Percentiles rank a stretch among this genome's conserved stretches.
These are phyloP conservation scores for Dendropsophus ebraccatus DNA, from an alignment of 2,113 vertebrate genomes.

Conservation along the genomic window DNA sequence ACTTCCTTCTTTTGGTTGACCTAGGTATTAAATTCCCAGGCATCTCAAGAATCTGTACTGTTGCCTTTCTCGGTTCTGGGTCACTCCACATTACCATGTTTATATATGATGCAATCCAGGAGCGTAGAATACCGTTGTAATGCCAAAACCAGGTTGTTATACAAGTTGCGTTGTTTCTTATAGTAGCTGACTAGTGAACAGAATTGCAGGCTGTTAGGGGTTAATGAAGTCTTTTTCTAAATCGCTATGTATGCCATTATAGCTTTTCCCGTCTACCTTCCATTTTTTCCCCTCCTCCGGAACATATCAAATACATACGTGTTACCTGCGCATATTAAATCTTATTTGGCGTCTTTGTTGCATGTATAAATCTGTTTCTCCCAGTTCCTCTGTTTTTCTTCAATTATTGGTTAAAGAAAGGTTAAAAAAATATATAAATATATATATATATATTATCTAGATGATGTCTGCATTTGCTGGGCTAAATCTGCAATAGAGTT, in stretches of 20 bases:
- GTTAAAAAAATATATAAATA: background rate
- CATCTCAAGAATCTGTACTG: background rate
- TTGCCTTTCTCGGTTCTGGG: background rate
- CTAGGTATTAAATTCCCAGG: too few species aligned
- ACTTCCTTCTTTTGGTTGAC: too few species aligned
- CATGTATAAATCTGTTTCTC: background rate
- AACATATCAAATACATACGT: slow-evolving; percentile 28
- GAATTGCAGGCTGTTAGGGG: background rate
- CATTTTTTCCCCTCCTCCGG: background rate
- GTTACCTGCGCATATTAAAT: slow-evolving; percentile 24
- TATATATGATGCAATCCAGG: background rate
- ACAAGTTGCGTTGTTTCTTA: background rate
- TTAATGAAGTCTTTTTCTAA: background rate
- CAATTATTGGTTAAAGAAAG: slow-evolving; percentile 1
- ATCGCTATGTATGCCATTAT: background rate
- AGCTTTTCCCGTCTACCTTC: background rate
- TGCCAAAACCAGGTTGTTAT: background rate
- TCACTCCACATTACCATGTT: background rate
- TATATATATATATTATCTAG: background rate
- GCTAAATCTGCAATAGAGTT: background rate
- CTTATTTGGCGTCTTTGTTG: slow-evolving; percentile 6
- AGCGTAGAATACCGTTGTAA: background rate
- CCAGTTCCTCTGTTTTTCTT: background rate
- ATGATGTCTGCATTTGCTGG: background rate
- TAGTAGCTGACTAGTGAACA: background rate